Conservation (phyloP, 2,113 vertebrate genomes). For the Oxyura jamaicensis region DNA sequence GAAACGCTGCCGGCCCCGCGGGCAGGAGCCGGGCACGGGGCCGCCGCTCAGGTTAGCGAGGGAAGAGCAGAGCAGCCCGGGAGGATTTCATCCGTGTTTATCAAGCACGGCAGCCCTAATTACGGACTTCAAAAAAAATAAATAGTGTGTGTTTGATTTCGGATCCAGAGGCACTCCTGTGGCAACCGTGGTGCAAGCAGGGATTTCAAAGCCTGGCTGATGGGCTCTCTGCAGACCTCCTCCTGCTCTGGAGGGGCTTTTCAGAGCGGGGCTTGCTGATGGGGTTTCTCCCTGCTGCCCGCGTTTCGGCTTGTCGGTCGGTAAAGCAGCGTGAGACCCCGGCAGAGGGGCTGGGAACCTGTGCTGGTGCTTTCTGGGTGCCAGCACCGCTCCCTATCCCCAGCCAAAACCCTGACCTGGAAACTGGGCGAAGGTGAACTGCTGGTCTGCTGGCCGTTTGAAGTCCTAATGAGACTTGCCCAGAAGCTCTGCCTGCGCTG, state of each 20-base stretch:
- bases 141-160: background rate
- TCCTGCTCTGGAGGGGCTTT: too few relatives aligned
- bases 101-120: background rate
- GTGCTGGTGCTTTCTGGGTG: too few relatives aligned
- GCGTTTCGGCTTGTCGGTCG: background rate
- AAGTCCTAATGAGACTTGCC: background rate
- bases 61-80: background rate
- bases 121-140: background rate
- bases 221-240: too few relatives aligned
- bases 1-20: background rate
- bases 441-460: background rate
- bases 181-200: background rate
- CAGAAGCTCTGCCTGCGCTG: background rate
- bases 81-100: background rate
- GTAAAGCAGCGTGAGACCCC: background rate
- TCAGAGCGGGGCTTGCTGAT: background rate
- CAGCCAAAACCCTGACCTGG: background rate
- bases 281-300: background rate
- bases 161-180: background rate
- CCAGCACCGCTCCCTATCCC: background rate
- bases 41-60: background rate
- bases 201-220: background rate
- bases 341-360: too few relatives aligned
- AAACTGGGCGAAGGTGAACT: background rate
- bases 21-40: background rate